A percentile compares a stretch with the other conserved stretches of the same genome.
These are phyloP conservation scores for Trematocara macrostoma DNA, from an alignment of 2,113 vertebrate genomes.

Conservation along the genomic window DNA sequence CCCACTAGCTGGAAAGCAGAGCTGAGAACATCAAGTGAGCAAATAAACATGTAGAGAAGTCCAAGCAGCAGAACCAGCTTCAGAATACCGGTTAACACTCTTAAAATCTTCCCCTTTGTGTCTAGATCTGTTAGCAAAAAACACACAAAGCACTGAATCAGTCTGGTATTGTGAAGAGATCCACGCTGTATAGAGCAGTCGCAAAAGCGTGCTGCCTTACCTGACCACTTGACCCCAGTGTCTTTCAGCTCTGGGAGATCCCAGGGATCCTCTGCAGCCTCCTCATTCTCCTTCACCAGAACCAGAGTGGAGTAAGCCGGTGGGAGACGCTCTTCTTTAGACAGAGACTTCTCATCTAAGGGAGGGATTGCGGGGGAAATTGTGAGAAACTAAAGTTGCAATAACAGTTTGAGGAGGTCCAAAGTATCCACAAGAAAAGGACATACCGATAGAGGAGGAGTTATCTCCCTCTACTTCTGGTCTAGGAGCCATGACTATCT, in stretches of 20 bases:
- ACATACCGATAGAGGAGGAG: conserved; percentile 42
- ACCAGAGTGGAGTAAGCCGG: conserved; percentile 77
- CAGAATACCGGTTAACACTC: conserved; percentile 68
- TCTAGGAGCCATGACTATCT: conserved; percentile 83
- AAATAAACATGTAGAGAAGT: conserved; percentile 92
- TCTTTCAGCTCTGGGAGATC: conserved; percentile 79
- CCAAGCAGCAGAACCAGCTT: conserved; percentile 79
- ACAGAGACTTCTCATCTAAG: conserved; percentile 28
- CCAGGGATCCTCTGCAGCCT: conserved; percentile 77
- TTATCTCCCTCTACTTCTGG: conserved; percentile 70
- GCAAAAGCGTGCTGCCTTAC: conserved; percentile 57
- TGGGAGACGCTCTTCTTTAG: conserved; percentile 65
- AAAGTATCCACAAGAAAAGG: background rate
- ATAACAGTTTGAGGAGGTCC: background rate
- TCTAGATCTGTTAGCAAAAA: conserved; percentile 78
- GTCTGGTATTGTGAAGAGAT: background rate
- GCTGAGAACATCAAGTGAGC: conserved; percentile 91
- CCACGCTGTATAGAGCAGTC: background rate
- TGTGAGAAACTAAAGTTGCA: background rate
- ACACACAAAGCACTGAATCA: conserved; percentile 6
- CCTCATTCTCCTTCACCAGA: conserved; percentile 72
- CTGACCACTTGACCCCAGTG: conserved; percentile 88
- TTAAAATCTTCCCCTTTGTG: conserved; percentile 78
- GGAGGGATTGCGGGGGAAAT: background rate
- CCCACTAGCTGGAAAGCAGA: conserved; percentile 94